phyloP scores from a whole-genome alignment of 2,888 invertebrate genomes.

The Gisinianus flammeolus region DNA sequence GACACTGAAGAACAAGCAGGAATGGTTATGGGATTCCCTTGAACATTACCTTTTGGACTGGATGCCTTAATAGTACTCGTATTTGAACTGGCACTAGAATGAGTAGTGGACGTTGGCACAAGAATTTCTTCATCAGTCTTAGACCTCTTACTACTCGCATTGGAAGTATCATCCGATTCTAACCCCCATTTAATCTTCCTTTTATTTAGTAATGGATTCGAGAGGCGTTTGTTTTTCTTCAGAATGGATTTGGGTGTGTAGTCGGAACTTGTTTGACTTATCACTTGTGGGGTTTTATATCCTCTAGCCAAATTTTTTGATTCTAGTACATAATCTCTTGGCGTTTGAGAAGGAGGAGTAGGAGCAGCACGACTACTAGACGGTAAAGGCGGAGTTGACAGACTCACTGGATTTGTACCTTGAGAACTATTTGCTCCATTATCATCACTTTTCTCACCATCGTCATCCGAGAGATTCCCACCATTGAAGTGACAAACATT shows the following conservation, averaged over 20 bases:
- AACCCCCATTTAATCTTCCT: not conserved
- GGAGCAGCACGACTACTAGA: not conserved
- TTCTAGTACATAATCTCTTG: not conserved
- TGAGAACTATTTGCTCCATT: constrained; percentile 4
- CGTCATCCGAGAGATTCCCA: constrained; percentile 35
- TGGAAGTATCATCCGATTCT: not conserved
- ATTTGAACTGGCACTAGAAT: not conserved
- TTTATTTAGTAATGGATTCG: constrained; percentile 4
- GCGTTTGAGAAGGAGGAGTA: not conserved
- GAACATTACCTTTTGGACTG: not conserved
- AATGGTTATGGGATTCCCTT: not conserved
- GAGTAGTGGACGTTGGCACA: not conserved
- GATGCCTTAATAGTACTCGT: not conserved
- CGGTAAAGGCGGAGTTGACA: not conserved
- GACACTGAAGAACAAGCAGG: not conserved
- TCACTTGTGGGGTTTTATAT: not conserved
- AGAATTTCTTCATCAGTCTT: not conserved
- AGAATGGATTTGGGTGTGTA: constrained; percentile 17
- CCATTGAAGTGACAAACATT: constrained; percentile 31
- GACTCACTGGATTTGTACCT: not conserved
- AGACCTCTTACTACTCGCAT: not conserved
- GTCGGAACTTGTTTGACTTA: constrained; percentile 3
- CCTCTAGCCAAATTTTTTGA: constrained; percentile 11
- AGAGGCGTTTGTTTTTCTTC: constrained; percentile 4
- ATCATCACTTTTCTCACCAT: constrained; percentile 21